These are phyloP conservation scores for Tetramorium simillimum DNA, from an alignment of 1,140 invertebrate genomes.

Conservation along the genomic window DNA sequence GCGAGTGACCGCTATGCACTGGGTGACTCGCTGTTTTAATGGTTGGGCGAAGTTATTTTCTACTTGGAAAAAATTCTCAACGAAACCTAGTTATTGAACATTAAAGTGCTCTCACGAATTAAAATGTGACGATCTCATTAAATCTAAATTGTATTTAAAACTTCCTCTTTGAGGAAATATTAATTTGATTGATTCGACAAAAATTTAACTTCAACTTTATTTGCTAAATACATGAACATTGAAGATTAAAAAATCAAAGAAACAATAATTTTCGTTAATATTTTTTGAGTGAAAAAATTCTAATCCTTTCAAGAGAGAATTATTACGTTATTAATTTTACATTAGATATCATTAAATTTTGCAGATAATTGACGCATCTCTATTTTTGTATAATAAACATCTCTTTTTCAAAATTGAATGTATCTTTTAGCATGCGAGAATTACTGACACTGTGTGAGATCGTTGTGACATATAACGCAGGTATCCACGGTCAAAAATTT, in stretches of 20 bases:
- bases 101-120: background rate
- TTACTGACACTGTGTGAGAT: background rate
- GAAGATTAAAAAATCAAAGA: background rate
- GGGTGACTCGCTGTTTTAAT: background rate
- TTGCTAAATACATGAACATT: background rate
- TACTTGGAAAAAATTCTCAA: background rate
- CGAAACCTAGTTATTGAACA: background rate
- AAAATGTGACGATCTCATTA: background rate
- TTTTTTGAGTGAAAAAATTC: background rate
- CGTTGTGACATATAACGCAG: background rate
- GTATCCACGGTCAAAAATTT: background rate
- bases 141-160: background rate
- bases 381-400: background rate
- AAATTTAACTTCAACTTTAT: background rate
- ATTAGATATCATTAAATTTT: background rate
- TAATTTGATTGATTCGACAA: background rate
- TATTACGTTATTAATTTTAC: background rate
- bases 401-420: background rate
- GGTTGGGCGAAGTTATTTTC: background rate
- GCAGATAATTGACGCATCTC: background rate
- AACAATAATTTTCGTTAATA: background rate
- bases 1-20: background rate
- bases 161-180: background rate
- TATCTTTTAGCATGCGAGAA: background rate
- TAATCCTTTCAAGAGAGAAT: background rate